Evolutionary conservation across 2,888 invertebrate species (phyloP).

Genomic region (Lasioglossum malachurum): DNA sequence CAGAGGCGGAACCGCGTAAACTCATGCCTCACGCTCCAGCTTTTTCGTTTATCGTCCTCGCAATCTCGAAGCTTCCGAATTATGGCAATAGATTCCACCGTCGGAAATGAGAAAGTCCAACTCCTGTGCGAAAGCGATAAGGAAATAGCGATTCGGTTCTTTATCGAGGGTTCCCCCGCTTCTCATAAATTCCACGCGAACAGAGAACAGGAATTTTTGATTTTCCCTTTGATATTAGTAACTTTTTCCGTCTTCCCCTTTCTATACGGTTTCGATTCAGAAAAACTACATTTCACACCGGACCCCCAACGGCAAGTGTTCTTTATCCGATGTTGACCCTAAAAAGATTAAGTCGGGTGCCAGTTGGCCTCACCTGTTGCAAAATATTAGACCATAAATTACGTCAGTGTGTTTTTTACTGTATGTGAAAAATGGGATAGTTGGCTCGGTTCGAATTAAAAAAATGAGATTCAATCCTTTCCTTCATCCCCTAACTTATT

Average conservation of each 20-base stretch:
- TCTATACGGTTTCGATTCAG: background rate
- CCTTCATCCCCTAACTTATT: too few relatives aligned
- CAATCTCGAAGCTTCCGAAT: constrained; percentile 33
- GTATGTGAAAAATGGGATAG: too few relatives aligned
- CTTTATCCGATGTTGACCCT: background rate
- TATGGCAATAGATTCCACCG: constrained; percentile 39
- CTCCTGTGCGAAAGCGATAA: constrained; percentile 57
- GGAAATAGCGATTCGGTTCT: constrained; percentile 41
- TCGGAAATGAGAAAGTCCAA: constrained; percentile 62
- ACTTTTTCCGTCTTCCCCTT: background rate
- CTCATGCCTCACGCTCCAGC: background rate
- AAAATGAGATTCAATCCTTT: too few relatives aligned
- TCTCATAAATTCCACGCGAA: constrained; percentile 12
- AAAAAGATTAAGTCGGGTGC: background rate
- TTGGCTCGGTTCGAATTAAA: too few relatives aligned
- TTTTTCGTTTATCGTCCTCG: constrained; percentile 36
- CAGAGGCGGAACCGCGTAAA: constrained; percentile 17
- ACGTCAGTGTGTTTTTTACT: too few relatives aligned
- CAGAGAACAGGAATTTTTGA: constrained; percentile 20
- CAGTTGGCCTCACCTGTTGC: background rate
- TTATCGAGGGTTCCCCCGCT: constrained; percentile 37
- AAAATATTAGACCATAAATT: background rate
- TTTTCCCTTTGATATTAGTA: constrained; percentile 4
- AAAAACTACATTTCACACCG: background rate
- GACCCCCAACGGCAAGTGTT: background rate